Evolutionary conservation across 2,113 vertebrate genomes (phyloP).

Genomic region (Tragulus kanchil): DNA sequence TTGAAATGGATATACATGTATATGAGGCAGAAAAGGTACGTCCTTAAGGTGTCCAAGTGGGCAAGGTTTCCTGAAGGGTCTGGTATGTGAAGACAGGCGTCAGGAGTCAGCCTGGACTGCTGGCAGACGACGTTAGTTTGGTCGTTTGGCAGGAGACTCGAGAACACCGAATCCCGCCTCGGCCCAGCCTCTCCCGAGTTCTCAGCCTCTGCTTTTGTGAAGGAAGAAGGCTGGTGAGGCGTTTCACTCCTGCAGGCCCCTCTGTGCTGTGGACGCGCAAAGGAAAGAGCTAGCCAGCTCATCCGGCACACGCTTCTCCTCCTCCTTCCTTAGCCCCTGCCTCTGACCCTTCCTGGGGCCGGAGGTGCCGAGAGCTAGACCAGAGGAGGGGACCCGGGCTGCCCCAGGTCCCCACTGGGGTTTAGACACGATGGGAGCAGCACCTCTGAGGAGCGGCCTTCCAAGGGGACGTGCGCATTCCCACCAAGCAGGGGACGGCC

Average conservation of each 20-base stretch:
- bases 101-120: not conserved
- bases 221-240: not conserved
- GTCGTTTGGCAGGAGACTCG: not conserved
- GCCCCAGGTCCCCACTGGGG: not conserved
- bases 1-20: not conserved
- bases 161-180: not conserved
- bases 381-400: not conserved
- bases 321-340: not conserved
- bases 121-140: not conserved
- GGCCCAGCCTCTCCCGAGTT: not conserved
- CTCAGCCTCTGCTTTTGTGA: not conserved
- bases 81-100: not conserved
- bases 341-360: not conserved
- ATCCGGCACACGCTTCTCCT: accelerated
- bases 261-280: not conserved
- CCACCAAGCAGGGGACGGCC: accelerated
- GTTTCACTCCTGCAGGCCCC: not conserved
- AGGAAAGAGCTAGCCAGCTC: not conserved
- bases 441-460: not conserved
- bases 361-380: not conserved
- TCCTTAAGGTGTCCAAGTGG: not conserved
- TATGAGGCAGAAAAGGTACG: not conserved
- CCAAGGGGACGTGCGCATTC: not conserved
- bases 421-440: not conserved
- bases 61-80: not conserved